A percentile compares a stretch with the other conserved stretches of the same genome.
Evolutionary conservation across 1,140 invertebrate species (phyloP).

Genomic region (Adoxophyes honmai): DNA sequence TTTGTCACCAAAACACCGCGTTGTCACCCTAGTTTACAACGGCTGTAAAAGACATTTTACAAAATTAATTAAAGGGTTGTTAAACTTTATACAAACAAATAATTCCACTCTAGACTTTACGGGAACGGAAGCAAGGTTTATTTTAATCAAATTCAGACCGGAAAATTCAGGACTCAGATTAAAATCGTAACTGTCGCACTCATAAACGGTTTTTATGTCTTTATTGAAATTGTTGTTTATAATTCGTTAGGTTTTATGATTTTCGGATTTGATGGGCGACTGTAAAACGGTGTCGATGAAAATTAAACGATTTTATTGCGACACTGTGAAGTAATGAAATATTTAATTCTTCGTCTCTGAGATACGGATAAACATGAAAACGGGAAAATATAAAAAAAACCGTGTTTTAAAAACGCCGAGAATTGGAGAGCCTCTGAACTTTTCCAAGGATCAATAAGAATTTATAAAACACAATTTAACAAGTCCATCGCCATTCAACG

Average conservation of each 20-base stretch:
- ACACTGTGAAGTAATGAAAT: too few relatives aligned
- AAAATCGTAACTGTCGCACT: conserved; percentile 42
- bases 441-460: too few relatives aligned
- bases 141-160: not conserved
- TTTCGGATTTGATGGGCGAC: not conserved
- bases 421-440: too few relatives aligned
- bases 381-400: too few relatives aligned
- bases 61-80: conserved; percentile 41
- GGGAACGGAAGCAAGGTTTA: not conserved
- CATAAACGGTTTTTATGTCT: conserved; percentile 18
- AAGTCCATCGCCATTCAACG: too few relatives aligned
- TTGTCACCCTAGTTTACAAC: conserved; percentile 23
- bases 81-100: conserved; percentile 28
- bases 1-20: too few relatives aligned
- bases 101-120: conserved; percentile 25
- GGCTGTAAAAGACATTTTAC: conserved; percentile 38
- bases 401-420: too few relatives aligned
- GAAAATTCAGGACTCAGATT: conserved; percentile 40
- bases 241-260: not conserved
- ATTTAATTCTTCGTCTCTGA: too few relatives aligned
- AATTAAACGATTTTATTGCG: too few relatives aligned
- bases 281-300: too few relatives aligned
- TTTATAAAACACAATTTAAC: too few relatives aligned
- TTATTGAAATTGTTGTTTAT: conserved; percentile 14
- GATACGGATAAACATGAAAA: too few relatives aligned